Evolutionary conservation across 2,113 vertebrate species (phyloP), one percentile per base, ranked within the genome.

Genomic region (Mesembrinibis cayennensis): DNA sequence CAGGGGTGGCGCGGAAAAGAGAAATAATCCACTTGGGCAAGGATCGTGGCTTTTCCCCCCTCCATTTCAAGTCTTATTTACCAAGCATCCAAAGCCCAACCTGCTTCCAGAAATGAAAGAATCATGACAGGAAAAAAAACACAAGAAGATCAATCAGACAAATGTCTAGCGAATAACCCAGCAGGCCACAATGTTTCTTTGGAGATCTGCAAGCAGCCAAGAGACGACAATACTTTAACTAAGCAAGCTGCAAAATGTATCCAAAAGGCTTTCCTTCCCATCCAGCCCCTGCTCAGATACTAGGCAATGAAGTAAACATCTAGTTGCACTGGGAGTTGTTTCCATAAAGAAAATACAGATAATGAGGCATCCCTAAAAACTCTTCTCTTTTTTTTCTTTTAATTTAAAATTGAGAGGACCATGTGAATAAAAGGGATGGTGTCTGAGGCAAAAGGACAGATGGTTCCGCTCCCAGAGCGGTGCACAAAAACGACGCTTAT

Each of bases 391-490:
- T 69, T 82, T 45, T 7, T 10, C 27, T 59, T 77, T 89, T 49
- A 63, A 87, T 95, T 74, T 70, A 58, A 94, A 89, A 58, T 21
- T n/a, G 66, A 85, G 87, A 95, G 81, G 70, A 82, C 40, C 13
- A 11, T 26, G 62, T 53, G 65, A 89, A 94, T 62, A 50, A 76
- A 91, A 49, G 62, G 47, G 22, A 87, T 67, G 42, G 67, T 59
- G 38, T 88, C 40, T 77, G 88, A 92, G 87, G 92, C 76, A 89
- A 87, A 63, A 84, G 83, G 86, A 96, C 89, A 85, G 95, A 87
- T 83, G 94, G 83, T 72, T 93, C 83, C 91, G 77, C 87, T 82
- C 69, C 89, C 77, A 62, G 62, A 91, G 81, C 3, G 0, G 12
- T 29, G 30, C 94, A 92, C 56, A 74, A 71, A 92, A 56, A 6